Evolutionary conservation across 2,888 invertebrate species (phyloP).

Genomic region (Onchidella celtica): DNA sequence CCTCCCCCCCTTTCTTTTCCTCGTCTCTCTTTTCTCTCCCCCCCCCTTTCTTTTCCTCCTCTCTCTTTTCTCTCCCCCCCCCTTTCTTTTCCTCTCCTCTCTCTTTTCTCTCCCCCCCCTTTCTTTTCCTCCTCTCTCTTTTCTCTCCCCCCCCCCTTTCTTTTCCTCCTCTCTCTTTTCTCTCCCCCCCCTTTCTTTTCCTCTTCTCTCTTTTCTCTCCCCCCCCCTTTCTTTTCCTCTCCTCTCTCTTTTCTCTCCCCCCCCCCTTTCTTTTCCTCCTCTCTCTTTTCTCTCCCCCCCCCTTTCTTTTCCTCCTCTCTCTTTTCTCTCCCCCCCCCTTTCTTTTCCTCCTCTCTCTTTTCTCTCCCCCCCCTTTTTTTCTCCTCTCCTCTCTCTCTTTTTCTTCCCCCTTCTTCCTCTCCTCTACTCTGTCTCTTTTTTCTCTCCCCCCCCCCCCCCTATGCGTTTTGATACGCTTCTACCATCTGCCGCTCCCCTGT

Average conservation of each 20-base stretch:
- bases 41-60: not conserved
- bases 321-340: not conserved
- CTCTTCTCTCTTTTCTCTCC: not conserved
- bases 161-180: not conserved
- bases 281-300: not conserved
- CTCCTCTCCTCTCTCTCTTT: not conserved
- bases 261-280: not conserved
- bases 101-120: not conserved
- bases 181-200: not conserved
- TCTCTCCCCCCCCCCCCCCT: not conserved
- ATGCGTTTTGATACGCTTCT: not conserved
- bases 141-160: not conserved
- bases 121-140: not conserved
- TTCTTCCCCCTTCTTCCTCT: not conserved
- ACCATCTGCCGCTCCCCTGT: not conserved
- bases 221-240: conserved; percentile 1
- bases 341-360: not conserved
- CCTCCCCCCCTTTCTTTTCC: not conserved
- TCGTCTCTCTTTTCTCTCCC: not conserved
- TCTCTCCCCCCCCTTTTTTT: not conserved
- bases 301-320: not conserved
- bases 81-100: not conserved
- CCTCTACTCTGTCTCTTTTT: not conserved
- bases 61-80: not conserved
- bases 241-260: not conserved